phyloP scores from a whole-genome alignment of 1,140 invertebrate species.

The Drosophila lowei region DNA sequence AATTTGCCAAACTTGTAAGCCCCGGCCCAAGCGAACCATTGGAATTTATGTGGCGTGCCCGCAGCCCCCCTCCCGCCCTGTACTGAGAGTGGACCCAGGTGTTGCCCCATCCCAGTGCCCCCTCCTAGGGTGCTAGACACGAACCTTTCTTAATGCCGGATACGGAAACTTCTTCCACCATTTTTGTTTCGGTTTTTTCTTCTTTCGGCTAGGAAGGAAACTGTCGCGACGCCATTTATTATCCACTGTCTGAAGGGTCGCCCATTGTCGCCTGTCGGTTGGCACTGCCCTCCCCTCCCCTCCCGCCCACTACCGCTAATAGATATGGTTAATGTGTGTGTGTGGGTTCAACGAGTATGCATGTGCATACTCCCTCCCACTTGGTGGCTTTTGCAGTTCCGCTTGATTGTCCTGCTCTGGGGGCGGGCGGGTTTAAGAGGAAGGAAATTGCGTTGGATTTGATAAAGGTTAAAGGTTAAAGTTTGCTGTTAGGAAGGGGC shows the following conservation, averaged over 20 bases:
- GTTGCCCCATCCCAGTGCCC: conserved; percentile 36
- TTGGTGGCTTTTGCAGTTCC: conserved; percentile 19
- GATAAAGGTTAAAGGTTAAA: neutral
- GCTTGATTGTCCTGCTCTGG: conserved; percentile 36
- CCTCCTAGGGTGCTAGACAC: conserved; percentile 23
- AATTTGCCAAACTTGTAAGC: conserved; percentile 82
- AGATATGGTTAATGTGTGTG: conserved; percentile 72
- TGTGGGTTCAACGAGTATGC: conserved; percentile 36
- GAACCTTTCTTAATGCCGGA: conserved; percentile 68
- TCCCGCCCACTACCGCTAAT: conserved; percentile 15
- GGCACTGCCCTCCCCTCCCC: conserved; percentile 3
- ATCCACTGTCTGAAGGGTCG: conserved; percentile 74
- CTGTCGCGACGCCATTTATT: conserved; percentile 83
- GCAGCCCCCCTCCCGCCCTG: too few species aligned
- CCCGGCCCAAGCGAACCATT: conserved; percentile 61
- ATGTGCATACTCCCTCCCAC: conserved; percentile 26
- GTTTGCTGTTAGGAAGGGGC: too few species aligned
- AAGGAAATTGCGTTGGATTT: neutral
- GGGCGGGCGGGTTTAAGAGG: conserved; percentile 13
- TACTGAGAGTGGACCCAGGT: conserved; percentile 77
- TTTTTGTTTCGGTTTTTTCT: too few species aligned
- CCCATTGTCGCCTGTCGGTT: conserved; percentile 60
- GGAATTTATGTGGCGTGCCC: conserved; percentile 77
- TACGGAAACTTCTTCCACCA: conserved; percentile 52
- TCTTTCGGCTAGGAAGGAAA: conserved; percentile 67